Evolutionary conservation across 2,113 vertebrate species (phyloP).

Genomic region (Lynx canadensis): DNA sequence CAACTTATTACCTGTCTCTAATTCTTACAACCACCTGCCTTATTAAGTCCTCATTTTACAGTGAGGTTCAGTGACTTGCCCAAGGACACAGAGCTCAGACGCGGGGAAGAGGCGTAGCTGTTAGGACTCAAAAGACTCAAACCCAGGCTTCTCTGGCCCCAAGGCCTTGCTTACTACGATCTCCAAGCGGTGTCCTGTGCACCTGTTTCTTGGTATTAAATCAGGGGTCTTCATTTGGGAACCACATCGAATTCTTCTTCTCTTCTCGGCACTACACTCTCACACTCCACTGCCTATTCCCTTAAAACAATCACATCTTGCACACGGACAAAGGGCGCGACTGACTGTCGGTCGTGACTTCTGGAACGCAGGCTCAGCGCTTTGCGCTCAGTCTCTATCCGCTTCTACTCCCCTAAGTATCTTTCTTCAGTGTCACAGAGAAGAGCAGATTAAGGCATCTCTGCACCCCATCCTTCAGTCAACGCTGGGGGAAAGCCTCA

Average conservation of each 20-base stretch:
- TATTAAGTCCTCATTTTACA: neutral
- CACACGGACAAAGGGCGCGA: neutral
- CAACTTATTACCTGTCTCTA: neutral
- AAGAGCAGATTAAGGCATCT: neutral
- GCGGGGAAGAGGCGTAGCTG: neutral
- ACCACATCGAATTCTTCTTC: neutral
- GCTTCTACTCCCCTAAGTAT: neutral
- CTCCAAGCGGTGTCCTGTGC: neutral
- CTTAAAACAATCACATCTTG: neutral
- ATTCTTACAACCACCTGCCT: neutral
- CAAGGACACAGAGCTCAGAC: neutral
- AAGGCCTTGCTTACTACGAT: neutral
- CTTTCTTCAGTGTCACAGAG: accelerated
- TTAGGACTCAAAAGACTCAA: neutral
- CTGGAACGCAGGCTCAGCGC: neutral
- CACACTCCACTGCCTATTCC: neutral
- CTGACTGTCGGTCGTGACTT: neutral
- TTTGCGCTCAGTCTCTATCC: neutral
- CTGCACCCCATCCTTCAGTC: neutral
- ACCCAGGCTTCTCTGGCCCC: neutral
- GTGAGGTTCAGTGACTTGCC: neutral
- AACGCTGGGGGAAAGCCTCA: neutral
- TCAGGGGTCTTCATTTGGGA: neutral
- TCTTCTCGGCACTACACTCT: too few relatives aligned
- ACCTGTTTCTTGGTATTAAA: neutral